phyloP scores from a whole-genome alignment of 1,140 invertebrate genomes.

The Rhagoletis zephyria region DNA sequence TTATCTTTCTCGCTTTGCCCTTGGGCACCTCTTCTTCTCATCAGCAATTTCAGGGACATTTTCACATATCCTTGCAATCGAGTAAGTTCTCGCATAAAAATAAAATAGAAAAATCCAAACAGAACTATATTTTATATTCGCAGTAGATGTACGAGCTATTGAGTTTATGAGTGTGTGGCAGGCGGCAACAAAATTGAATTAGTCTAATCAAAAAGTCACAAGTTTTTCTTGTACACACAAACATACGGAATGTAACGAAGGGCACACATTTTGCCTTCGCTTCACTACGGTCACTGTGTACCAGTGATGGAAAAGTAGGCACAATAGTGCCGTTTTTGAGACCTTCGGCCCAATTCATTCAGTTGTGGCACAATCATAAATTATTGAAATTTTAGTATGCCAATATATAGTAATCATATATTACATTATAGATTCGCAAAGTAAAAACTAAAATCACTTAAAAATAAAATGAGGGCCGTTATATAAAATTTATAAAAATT shows the following conservation, averaged over 20 bases:
- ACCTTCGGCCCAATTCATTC: too few relatives aligned
- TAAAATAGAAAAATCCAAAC: constrained; percentile 28
- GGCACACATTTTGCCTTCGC: neutral
- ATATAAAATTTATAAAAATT: too few relatives aligned
- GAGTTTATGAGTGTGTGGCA: constrained; percentile 50
- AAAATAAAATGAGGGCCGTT: too few relatives aligned
- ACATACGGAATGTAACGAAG: neutral
- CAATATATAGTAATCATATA: too few relatives aligned
- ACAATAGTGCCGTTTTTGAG: too few relatives aligned
- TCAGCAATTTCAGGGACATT: too few relatives aligned
- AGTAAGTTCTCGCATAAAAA: neutral
- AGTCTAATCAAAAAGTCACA: constrained; percentile 57
- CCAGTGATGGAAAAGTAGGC: too few relatives aligned
- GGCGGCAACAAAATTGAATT: constrained; percentile 55
- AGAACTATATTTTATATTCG: neutral
- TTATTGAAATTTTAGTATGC: too few relatives aligned
- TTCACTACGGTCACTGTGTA: neutral
- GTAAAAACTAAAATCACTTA: too few relatives aligned
- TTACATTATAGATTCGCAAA: too few relatives aligned
- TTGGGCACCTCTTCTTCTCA: too few relatives aligned
- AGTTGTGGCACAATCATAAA: too few relatives aligned
- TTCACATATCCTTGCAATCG: neutral
- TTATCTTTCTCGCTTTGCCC: constrained; percentile 15
- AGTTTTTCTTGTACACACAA: constrained; percentile 17
- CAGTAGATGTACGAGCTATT: constrained; percentile 16